Percentiles rank a stretch among this genome's conserved stretches.
These are phyloP conservation scores for Clepsis dumicolana DNA, from an alignment of 2,888 invertebrate species.

Conservation along the genomic window DNA sequence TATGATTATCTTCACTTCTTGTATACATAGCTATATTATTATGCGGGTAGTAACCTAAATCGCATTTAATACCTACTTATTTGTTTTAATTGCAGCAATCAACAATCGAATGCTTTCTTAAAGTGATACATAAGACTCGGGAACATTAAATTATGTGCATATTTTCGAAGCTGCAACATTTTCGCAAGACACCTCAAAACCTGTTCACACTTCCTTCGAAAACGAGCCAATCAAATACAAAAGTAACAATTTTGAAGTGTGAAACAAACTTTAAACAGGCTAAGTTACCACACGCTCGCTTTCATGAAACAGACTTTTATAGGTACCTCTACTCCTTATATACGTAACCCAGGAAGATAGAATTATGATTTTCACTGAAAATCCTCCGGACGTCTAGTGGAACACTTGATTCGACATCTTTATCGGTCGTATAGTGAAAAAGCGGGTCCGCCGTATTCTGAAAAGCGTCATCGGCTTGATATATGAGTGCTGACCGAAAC, in stretches of 20 bases:
- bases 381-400: slow-evolving; percentile 54
- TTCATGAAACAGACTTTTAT: slow-evolving; percentile 16
- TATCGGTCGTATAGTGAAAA: slow-evolving; percentile 65
- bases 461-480: slow-evolving; percentile 73
- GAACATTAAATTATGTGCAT: not conserved
- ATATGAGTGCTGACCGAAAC: slow-evolving; percentile 76
- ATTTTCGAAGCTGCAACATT: not conserved
- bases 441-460: slow-evolving; percentile 59
- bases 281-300: not conserved
- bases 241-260: not conserved
- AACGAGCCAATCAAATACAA: not conserved
- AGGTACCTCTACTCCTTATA: slow-evolving; percentile 9
- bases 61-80: no score
- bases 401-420: slow-evolving; percentile 67
- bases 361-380: slow-evolving; percentile 44
- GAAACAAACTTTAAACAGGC: not conserved
- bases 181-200: not conserved
- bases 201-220: not conserved
- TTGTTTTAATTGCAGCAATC: no score
- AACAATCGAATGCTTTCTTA: not conserved
- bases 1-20: no score
- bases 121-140: not conserved
- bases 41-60: no score
- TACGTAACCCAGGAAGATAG: slow-evolving; percentile 38
- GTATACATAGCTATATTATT: no score